Base-by-base conservation (phyloP, 2,888 invertebrate genomes). In the Rambutsinella grinnellia region DNA sequence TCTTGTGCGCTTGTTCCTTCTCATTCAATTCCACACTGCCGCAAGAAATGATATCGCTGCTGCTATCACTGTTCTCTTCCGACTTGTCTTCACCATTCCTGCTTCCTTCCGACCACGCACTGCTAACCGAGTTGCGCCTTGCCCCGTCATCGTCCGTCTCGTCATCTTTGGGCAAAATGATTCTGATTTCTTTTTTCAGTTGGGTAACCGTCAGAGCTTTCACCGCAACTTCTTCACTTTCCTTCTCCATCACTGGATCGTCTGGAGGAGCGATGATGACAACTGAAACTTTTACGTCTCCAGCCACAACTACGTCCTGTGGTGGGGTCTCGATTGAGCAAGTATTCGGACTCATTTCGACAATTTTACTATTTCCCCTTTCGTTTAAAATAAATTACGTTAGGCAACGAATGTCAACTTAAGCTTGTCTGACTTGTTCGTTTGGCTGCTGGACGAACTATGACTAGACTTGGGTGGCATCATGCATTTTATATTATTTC, bases 1-100 rank as follows among this genome's bases (percentile, higher is more conserved):
- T 95, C 84, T 93, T 91, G 78, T 92, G 90, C 13, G 93, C 91
- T 36, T 94, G 87, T 83, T 94, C 94, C 3, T 72, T 62, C 15
- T 46, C 61, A n/a, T 17, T 60, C 61, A 66, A 66, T 15, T 57
- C 56, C 13, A 56, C 69, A 28, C 63, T 58, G 19, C 17, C 57
- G 17, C 17, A 21, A 15, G 49, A 24, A 36, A 21, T 15, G 13
- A n/a, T 17, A 53, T 53, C 17, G 46, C 15, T 56, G 53, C 44
- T 54, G 19, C n/a, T 36, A 15, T 36, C 21, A 17, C 13, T 46
- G n/a, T 51, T 54, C 26, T 66, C 56, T 19, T 66, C 66, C 44
- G 57, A 53, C 49, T 74, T 72, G 58, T 53, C 74, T 24, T 76
- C 69, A 19, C 69, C 70, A 23, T 65, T 44, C 28, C 68, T 75